phyloP scores from a whole-genome alignment of 2,888 invertebrate species.

The Hanleya hanleyi region DNA sequence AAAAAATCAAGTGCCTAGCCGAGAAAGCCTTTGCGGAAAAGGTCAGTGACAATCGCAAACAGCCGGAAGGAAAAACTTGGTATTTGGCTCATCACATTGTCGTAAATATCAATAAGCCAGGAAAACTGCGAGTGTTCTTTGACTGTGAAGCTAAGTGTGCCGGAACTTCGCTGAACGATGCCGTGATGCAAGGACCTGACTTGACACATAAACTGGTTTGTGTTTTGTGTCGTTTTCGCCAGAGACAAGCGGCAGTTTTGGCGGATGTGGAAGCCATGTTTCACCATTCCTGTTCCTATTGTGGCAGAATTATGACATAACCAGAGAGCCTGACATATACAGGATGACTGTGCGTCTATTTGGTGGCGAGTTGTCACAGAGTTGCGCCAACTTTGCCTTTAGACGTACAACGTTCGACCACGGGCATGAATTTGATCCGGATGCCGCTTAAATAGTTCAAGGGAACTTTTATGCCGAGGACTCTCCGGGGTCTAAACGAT shows the following conservation, averaged over 20 bases:
- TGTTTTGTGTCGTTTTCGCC: constrained; percentile 30
- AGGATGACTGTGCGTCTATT: not conserved
- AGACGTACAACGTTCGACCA: too few relatives aligned
- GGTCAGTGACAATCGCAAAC: not conserved
- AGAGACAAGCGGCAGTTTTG: constrained; percentile 22
- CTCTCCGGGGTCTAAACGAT: constrained; percentile 19
- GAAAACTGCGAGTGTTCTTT: constrained; percentile 34
- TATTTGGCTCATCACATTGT: constrained; percentile 21
- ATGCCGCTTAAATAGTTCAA: not conserved
- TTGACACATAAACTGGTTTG: constrained; percentile 26
- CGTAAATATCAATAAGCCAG: not conserved
- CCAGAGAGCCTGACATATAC: not conserved
- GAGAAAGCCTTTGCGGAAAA: not conserved
- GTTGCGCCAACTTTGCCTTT: constrained; percentile 1
- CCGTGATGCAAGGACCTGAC: constrained; percentile 29
- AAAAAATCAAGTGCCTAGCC: not conserved
- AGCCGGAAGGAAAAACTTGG: not conserved
- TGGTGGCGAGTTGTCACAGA: not conserved
- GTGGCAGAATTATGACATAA: constrained; percentile 5
- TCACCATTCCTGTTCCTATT: constrained; percentile 26
- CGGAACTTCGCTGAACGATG: constrained; percentile 26
- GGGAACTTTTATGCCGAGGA: constrained; percentile 29
- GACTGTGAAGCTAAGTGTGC: too few relatives aligned
- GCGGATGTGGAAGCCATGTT: constrained; percentile 37
- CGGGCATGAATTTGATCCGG: not conserved